These are phyloP conservation scores for Panurus biarmicus DNA, from an alignment of 2,113 vertebrate species.

Conservation along the genomic window DNA sequence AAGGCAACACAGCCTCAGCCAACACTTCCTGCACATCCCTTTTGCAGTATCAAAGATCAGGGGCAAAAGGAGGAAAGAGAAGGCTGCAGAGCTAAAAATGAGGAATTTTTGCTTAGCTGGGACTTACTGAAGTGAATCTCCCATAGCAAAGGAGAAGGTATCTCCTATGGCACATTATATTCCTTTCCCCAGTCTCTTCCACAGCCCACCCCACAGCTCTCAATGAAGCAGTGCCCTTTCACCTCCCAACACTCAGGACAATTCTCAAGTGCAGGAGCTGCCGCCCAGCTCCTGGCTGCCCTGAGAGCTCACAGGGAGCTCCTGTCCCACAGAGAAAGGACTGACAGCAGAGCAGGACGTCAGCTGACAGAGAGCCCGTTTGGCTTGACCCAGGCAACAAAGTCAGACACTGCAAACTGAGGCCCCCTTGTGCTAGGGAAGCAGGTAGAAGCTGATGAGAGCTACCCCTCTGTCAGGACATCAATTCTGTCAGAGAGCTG, in stretches of 20 bases:
- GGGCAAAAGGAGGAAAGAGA: neutral
- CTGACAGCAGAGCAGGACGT: neutral
- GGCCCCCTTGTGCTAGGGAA: neutral
- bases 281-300: neutral
- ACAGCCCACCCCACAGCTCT: neutral
- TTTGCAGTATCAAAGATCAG: neutral
- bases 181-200: neutral
- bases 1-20: neutral
- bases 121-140: neutral
- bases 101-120: neutral
- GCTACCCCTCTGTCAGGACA: fast-evolving
- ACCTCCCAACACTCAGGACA: neutral
- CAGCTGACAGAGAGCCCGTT: fast-evolving
- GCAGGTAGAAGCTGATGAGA: neutral
- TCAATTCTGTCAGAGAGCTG: neutral
- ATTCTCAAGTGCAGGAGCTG: neutral
- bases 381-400: neutral
- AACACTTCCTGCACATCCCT: neutral
- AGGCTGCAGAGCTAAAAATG: neutral
- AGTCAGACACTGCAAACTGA: neutral
- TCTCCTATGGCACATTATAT: fast-evolving
- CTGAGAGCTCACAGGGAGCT: neutral
- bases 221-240: neutral
- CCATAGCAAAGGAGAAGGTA: neutral
- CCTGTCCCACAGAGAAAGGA: neutral